Conservation (phyloP, 2,797 vertebrate species). For the Amblyraja radiata region DNA sequence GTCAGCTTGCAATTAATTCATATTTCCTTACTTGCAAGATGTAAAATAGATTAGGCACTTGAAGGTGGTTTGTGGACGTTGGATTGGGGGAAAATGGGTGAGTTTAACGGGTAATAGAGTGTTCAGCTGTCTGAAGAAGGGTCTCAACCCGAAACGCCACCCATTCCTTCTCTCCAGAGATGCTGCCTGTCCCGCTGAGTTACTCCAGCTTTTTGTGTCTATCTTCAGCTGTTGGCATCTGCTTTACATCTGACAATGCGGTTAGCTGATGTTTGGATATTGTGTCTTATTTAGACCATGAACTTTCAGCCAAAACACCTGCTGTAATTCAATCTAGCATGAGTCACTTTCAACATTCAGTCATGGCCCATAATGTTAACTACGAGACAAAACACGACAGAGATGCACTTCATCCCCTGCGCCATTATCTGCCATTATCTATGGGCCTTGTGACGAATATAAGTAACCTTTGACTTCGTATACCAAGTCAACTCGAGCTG, state of each 20-base stretch:
- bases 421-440: background rate
- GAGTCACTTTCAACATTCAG: conserved; percentile 11
- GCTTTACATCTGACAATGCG: background rate
- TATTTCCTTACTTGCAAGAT: background rate
- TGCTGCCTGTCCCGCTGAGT: too few species aligned
- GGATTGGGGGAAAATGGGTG: background rate
- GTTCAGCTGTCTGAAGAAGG: too few species aligned
- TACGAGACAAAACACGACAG: background rate
- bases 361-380: background rate
- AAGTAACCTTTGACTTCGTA: background rate
- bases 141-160: too few species aligned
- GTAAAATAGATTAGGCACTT: background rate
- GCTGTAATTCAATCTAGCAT: background rate
- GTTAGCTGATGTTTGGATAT: background rate
- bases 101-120: too few species aligned
- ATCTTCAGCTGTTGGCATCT: background rate
- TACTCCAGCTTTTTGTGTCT: too few species aligned
- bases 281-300: background rate
- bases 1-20: background rate
- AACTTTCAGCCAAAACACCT: conserved; percentile 26
- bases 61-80: background rate
- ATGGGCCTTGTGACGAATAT: too few species aligned
- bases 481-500: too few species aligned
- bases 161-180: too few species aligned
- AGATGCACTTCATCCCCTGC: background rate